Conservation (phyloP, 1,140 invertebrate genomes). For the Calliphora vicina region DNA sequence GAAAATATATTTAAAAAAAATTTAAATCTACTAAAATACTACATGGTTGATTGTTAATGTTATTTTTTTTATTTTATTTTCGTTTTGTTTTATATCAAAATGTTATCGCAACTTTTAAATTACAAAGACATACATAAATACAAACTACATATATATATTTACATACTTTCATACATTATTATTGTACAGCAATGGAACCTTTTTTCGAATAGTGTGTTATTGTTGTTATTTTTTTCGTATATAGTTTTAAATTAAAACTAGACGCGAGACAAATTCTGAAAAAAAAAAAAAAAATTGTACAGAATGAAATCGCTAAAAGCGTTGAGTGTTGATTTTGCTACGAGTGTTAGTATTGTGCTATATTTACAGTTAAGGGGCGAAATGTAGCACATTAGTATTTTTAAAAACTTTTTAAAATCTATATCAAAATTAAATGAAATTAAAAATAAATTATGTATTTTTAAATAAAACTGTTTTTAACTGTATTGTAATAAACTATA, state of each 20-base stretch:
- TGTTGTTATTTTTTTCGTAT: not conserved
- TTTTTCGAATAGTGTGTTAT: not conserved
- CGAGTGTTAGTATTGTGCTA: not conserved
- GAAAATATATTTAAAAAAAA: no score
- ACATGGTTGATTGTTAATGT: not conserved
- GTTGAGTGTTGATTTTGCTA: not conserved
- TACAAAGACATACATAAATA: not conserved
- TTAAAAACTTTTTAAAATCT: no score
- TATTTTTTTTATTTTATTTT: not conserved
- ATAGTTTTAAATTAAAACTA: conserved; percentile 15
- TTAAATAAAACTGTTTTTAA: no score
- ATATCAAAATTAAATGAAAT: no score
- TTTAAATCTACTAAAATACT: conserved; percentile 11
- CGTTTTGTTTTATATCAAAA: conserved; percentile 5
- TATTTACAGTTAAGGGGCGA: not conserved
- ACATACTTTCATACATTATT: no score
- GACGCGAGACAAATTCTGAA: conserved; percentile 12
- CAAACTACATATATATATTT: not conserved
- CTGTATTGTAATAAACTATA: no score
- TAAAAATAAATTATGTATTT: no score
- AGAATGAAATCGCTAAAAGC: conserved; percentile 9
- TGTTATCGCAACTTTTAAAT: conserved; percentile 16
- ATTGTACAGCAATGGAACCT: not conserved
- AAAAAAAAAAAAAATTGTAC: not conserved
- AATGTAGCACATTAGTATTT: not conserved